Evolutionary conservation across 2,113 vertebrate species (phyloP), one percentile per base, ranked within the genome.

Genomic region (Atherinomorus stipes): DNA sequence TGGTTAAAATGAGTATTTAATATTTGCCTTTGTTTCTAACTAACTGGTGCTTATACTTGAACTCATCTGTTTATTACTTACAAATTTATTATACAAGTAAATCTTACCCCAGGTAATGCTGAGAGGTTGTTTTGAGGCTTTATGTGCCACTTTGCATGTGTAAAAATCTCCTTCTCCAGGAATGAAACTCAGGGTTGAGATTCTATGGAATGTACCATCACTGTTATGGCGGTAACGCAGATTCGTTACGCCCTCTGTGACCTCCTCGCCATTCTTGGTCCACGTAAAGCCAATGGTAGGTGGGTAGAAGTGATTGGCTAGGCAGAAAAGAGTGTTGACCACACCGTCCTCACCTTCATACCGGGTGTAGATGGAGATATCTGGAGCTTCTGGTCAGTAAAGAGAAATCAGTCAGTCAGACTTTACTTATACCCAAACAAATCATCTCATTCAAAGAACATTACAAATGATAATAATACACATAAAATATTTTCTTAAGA

Each of bases 211-310:
- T 1, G 70, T 74, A 21, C 71, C 77, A 7, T 80, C 71, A 1
- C 9, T 7, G 37, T 69, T 68, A 21, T 64, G 71, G 13, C 4
- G 5, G 52, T 73, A 72, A 2, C 56, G 57, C 18, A 64, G 60
- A 25, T 58, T 19, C 13, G 0, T 11, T 0, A 63, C 26, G 1
- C 58, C 70, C 7, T 68, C 52, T 1, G 58, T 64, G 51, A 74
- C n/a, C 44, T 44, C 38, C 34, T 6, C 45, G 13, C 52, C 77
- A 13, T 80, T 74, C 59, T 44, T 74, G 15, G 23, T 58, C 77
- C 77, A 80, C 1, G 58, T 80, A 59, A 80, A 69, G 52, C 59
- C 74, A 64, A 80, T 37, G 59, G 77, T 28, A 7, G 77, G 71
- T 1, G 77, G 77, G 26, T 80, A 74, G 52, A 80, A 80, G 57